Evolutionary conservation across 2,888 invertebrate species (phyloP), one percentile per base, ranked within the genome.

Genomic region (Branchellion lobata): DNA sequence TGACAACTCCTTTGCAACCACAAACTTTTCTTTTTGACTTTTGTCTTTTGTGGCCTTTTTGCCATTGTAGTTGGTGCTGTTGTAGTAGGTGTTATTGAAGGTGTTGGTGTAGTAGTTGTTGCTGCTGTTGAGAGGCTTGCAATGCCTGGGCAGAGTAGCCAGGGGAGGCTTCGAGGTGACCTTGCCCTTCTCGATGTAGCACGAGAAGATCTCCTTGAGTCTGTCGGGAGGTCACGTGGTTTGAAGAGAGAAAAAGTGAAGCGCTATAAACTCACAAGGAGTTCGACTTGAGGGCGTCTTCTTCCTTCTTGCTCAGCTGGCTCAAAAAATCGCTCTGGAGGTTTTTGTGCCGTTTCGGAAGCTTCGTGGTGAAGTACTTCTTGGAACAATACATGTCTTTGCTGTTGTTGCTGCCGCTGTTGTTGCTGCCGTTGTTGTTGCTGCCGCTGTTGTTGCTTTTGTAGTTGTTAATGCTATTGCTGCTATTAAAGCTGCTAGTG

Each of bases 1-100:
- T 0, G 95, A 96, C 0, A 96, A 90, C 85, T 96, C 96, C 82
- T 92, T 92, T 0, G 96, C 95, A 57, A 95, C 94, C 87, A 94
- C 94, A 83, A 92, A 93, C 84, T 86, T 84, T 81, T 86, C 87
- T 82, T 86, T 86, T 81, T 81, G 81, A 18, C 65, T 79, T 18
- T 79, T 74, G 14, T n/a, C 11, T 5, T 24, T 57, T 31, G 53
- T 57, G 18, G 33, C 29, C 21, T 73, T 73, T 3, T 8, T 2
- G 3, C 31, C 18, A 5, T 47, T 27, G 27, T 11, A 8, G 3
- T 40, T 34, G 36, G 36, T n/a, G 24, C n/a, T 34, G 5, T 68
- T 40, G 36, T 1, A 31, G 65, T 27, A 31, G 29, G 11, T 29
- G 76, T 11, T 31, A n/a, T 40, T 40, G 40, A 8, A 8, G 40